Evolutionary conservation across 2,113 vertebrate species (phyloP).

Genomic region (Pseudorectes ferrugineus): DNA sequence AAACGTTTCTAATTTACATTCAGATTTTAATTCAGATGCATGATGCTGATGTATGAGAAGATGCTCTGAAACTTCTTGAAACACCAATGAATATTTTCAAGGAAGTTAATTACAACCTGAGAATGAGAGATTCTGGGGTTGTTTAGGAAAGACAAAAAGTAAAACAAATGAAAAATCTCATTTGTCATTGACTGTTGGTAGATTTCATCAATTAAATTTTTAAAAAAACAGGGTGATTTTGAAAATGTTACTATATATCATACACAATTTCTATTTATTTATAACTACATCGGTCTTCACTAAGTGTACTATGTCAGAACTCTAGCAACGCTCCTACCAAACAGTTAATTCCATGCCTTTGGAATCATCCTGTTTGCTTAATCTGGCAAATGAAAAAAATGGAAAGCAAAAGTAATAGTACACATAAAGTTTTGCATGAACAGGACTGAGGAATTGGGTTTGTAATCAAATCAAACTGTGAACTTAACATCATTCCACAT

Average conservation of each 20-base stretch:
- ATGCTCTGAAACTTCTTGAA: constrained; percentile 44
- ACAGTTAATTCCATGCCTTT: neutral
- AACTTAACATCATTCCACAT: neutral
- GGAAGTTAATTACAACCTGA: constrained; percentile 62
- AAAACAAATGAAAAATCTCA: constrained; percentile 44
- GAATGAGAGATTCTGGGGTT: constrained; percentile 36
- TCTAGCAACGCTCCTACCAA: neutral
- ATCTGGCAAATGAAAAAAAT: neutral
- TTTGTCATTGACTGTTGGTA: constrained; percentile 2
- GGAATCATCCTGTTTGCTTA: neutral
- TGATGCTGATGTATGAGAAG: constrained; percentile 46
- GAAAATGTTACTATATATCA: neutral
- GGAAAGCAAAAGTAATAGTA: neutral
- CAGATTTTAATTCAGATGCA: constrained; percentile 42
- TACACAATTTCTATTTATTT: neutral
- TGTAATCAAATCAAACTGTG: neutral
- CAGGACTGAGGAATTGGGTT: neutral
- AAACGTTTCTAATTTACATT: constrained; percentile 54
- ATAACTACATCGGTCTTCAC: neutral
- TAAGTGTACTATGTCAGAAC: neutral
- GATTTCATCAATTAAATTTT: neutral
- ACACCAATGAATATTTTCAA: constrained; percentile 52
- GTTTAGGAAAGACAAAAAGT: constrained; percentile 44
- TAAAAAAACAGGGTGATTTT: neutral
- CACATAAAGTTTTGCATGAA: neutral